Evolutionary conservation across 2,888 invertebrate genomes (phyloP).

Genomic region (Platerodrilus igneus): DNA sequence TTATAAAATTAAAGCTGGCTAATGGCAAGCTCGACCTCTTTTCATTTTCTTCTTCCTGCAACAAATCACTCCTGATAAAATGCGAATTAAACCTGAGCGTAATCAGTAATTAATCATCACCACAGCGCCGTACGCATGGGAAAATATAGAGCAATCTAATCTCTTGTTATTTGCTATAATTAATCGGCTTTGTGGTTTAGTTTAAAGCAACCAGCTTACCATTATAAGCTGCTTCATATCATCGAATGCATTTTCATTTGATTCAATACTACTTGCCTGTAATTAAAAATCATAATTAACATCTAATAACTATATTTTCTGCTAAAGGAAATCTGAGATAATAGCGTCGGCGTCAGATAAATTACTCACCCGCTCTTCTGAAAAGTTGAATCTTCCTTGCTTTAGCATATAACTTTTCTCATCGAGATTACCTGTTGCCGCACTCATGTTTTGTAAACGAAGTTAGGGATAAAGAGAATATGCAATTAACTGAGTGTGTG

Average conservation of each 20-base stretch:
- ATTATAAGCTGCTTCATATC: constrained; percentile 61
- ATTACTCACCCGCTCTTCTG: constrained; percentile 41
- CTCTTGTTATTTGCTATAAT: no score
- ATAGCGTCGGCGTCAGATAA: not conserved
- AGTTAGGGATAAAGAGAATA: not conserved
- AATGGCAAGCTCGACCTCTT: constrained; percentile 65
- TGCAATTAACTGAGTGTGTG: constrained; percentile 14
- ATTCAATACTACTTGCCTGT: constrained; percentile 59
- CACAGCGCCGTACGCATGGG: no score
- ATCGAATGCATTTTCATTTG: constrained; percentile 60
- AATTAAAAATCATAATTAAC: constrained; percentile 28
- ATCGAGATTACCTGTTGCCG: constrained; percentile 25
- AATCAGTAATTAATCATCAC: no score
- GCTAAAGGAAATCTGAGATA: not conserved
- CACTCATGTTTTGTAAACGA: constrained; percentile 11
- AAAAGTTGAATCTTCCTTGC: constrained; percentile 37
- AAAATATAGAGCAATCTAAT: no score
- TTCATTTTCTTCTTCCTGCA: constrained; percentile 54
- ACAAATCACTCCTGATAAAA: no score
- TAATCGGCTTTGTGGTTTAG: not conserved
- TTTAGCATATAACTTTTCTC: constrained; percentile 45
- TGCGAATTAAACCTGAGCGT: no score
- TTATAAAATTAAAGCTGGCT: constrained; percentile 83
- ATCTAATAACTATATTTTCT: constrained; percentile 4
- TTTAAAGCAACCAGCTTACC: constrained; percentile 44